phyloP scores from a whole-genome alignment of 2,888 invertebrate genomes.

The Plagiodera versicolora region DNA sequence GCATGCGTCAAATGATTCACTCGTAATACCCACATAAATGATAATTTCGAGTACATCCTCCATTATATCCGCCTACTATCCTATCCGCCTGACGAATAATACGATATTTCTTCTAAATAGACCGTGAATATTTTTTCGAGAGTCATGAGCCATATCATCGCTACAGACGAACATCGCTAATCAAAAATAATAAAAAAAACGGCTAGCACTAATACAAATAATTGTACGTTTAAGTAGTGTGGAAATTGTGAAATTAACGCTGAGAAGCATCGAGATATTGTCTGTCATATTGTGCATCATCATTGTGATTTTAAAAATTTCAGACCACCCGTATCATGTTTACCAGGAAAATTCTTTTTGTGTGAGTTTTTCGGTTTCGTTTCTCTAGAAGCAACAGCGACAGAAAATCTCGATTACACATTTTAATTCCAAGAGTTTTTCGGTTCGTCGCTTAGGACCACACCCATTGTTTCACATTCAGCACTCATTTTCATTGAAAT shows the following conservation, averaged over 20 bases:
- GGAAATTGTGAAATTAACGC: conserved; percentile 31
- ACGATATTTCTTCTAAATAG: conserved; percentile 19
- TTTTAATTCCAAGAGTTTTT: neutral
- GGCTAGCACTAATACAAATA: conserved; percentile 23
- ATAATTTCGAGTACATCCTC: neutral
- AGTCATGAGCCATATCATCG: conserved; percentile 19
- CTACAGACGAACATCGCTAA: conserved; percentile 24
- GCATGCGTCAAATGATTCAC: too few species aligned
- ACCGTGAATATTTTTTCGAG: conserved; percentile 24
- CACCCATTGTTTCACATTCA: neutral
- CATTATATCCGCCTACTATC: conserved; percentile 19
- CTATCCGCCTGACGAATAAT: conserved; percentile 18
- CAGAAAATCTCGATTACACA: neutral
- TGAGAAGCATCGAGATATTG: conserved; percentile 23
- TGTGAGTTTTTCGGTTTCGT: neutral
- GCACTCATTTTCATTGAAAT: too few species aligned
- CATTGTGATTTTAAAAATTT: conserved; percentile 28
- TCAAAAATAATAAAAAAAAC: conserved; percentile 29
- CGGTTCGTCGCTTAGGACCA: neutral
- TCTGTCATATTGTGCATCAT: conserved; percentile 28
- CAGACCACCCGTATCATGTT: conserved; percentile 32
- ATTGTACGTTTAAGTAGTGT: conserved; percentile 31
- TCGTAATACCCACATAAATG: conserved; percentile 17
- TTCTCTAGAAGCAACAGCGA: neutral
- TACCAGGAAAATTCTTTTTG: neutral